phyloP scores from a whole-genome alignment of 2,797 vertebrate genomes.

The Lycodopsis pacificus region DNA sequence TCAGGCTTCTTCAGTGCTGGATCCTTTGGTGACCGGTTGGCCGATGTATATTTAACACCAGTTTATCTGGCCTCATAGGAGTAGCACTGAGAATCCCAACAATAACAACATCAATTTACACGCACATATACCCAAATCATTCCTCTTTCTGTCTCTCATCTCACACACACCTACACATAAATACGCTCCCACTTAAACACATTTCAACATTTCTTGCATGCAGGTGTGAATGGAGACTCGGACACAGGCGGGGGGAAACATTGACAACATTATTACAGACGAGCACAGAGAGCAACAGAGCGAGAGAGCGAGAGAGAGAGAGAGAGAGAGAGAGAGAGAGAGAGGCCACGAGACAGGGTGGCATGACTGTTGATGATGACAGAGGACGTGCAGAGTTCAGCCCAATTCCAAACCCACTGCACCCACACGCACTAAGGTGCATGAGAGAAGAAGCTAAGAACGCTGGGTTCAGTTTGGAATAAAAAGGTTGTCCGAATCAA shows the following conservation, averaged over 20 bases:
- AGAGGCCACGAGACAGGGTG: slow-evolving; percentile 42
- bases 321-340: slow-evolving; percentile 44
- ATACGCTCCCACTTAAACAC: slow-evolving; percentile 32
- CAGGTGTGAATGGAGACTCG: slow-evolving; percentile 56
- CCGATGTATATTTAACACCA: slow-evolving; percentile 1
- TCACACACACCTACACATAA: slow-evolving; percentile 25
- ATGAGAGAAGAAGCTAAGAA: slow-evolving; percentile 26
- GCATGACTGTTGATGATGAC: slow-evolving; percentile 22
- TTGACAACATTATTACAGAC: slow-evolving; percentile 33
- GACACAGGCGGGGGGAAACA: slow-evolving; percentile 35
- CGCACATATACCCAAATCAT: slow-evolving; percentile 1
- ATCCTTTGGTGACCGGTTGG: slow-evolving; percentile 34
- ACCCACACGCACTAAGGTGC: slow-evolving; percentile 8
- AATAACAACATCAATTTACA: slow-evolving; percentile 24
- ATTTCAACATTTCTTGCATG: slow-evolving; percentile 62
- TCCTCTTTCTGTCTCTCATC: slow-evolving; percentile 15
- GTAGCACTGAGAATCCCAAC: slow-evolving; percentile 66
- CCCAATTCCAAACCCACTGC: slow-evolving; percentile 49
- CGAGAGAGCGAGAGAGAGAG: slow-evolving; percentile 35
- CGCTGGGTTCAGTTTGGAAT: slow-evolving; percentile 42
- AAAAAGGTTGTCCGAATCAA: slow-evolving; percentile 15
- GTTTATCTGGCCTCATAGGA: slow-evolving; percentile 50
- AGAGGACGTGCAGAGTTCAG: slow-evolving; percentile 56
- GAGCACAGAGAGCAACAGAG: slow-evolving; percentile 50
- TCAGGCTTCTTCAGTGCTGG: slow-evolving; percentile 61